phyloP scores from a whole-genome alignment of 2,797 vertebrate genomes.

The Myiothlypis coronata region DNA sequence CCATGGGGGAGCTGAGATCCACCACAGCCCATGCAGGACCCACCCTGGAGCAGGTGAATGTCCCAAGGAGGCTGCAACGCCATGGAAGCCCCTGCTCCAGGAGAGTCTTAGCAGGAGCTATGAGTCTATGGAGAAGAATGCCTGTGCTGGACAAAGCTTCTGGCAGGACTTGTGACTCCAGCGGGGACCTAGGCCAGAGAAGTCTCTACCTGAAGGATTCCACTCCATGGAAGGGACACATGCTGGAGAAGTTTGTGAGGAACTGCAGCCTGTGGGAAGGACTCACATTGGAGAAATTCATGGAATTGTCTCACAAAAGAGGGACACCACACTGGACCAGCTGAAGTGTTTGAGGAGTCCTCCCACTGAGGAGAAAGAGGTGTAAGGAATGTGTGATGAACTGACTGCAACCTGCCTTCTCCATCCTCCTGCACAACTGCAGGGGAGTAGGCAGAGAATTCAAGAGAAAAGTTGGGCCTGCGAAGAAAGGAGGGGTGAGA shows the following conservation, averaged over 20 bases:
- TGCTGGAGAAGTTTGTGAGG: not conserved
- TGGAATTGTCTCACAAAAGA: not conserved
- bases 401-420: not conserved
- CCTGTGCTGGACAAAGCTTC: not conserved
- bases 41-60: not conserved
- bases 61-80: not conserved
- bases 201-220: not conserved
- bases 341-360: not conserved
- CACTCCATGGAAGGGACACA: not conserved
- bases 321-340: not conserved
- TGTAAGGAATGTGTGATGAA: rapidly evolving
- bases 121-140: not conserved
- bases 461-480: not conserved
- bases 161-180: not conserved
- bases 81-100: rapidly evolving
- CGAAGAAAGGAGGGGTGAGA: not conserved
- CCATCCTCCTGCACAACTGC: not conserved
- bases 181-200: rapidly evolving
- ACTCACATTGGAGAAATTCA: not conserved
- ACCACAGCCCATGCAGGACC: not conserved
- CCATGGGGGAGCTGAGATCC: not conserved
- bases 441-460: not conserved
- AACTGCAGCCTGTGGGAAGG: not conserved
- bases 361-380: not conserved
- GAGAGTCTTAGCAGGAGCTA: not conserved